Conservation (phyloP, 2,797 vertebrate species). For the Xerus rutilus region DNA sequence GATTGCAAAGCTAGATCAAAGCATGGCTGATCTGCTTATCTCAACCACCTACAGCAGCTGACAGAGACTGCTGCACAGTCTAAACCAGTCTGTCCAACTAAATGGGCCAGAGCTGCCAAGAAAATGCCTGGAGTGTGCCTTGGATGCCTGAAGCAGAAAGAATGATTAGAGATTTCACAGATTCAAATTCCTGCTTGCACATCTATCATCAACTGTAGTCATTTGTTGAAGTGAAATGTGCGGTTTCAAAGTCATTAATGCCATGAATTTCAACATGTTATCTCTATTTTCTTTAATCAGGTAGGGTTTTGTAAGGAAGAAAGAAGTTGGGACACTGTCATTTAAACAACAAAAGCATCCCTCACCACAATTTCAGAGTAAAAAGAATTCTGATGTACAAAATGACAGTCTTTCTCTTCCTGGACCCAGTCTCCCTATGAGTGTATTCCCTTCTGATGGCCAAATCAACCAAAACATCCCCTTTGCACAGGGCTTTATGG, state of each 20-base stretch:
- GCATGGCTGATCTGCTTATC: background rate
- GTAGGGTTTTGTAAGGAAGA: background rate
- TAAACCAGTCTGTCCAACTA: constrained; percentile 6
- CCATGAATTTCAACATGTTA: background rate
- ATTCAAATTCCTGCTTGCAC: constrained; percentile 31
- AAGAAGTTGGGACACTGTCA: background rate
- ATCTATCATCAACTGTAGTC: background rate
- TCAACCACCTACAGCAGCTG: background rate
- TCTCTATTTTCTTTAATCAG: constrained; percentile 37
- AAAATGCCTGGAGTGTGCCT: background rate
- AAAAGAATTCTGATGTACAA: background rate
- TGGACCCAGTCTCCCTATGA: background rate
- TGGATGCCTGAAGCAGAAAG: constrained; percentile 49
- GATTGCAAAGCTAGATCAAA: background rate
- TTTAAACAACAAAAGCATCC: constrained; percentile 15
- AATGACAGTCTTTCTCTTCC: background rate
- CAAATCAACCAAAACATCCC: background rate
- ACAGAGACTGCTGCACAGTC: background rate
- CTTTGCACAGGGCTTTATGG: background rate
- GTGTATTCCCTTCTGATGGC: background rate
- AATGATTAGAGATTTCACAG: constrained; percentile 55
- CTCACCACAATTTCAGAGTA: background rate
- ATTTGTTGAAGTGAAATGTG: constrained; percentile 59
- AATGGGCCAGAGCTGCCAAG: constrained; percentile 34
- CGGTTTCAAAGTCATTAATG: background rate